These are phyloP conservation scores for Syndactyla subalaris DNA, from an alignment of 2,797 vertebrate genomes.

Conservation along the genomic window DNA sequence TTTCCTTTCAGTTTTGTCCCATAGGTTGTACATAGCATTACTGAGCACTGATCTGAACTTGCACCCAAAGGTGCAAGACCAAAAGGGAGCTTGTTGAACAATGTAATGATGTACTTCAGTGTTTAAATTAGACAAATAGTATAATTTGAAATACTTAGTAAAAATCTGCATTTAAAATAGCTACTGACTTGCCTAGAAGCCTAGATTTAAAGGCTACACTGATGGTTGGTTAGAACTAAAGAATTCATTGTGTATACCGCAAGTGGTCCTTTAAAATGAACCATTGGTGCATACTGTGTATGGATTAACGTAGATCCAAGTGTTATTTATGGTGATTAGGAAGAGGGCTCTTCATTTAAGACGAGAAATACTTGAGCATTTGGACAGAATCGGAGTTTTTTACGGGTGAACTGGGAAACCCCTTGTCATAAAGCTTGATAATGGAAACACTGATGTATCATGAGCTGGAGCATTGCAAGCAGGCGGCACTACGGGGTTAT, in stretches of 20 bases:
- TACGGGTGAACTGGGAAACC: conserved; percentile 47
- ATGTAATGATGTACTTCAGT: not conserved
- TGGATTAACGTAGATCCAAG: not conserved
- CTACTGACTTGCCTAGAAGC: not conserved
- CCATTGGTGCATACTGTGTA: not conserved
- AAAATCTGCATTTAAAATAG: not conserved
- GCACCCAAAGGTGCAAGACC: not conserved
- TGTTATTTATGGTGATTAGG: not conserved
- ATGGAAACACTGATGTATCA: conserved; percentile 51
- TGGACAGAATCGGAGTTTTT: conserved; percentile 14
- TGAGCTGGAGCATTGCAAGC: conserved; percentile 42
- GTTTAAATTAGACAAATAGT: not conserved
- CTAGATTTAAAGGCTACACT: not conserved
- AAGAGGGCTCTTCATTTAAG: not conserved
- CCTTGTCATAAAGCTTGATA: conserved; percentile 34
- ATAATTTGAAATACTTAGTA: not conserved
- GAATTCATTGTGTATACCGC: not conserved
- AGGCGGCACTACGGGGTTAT: not conserved
- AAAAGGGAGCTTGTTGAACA: conserved; percentile 3
- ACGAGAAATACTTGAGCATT: not conserved
- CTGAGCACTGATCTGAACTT: conserved; percentile 14
- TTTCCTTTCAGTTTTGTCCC: conserved; percentile 31
- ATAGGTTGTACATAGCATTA: not conserved
- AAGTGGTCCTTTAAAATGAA: not conserved
- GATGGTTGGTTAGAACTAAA: not conserved